Evolutionary conservation across 1,140 invertebrate species (phyloP), one percentile per base, ranked within the genome.

Genomic region (Temnothorax curvispinosus): DNA sequence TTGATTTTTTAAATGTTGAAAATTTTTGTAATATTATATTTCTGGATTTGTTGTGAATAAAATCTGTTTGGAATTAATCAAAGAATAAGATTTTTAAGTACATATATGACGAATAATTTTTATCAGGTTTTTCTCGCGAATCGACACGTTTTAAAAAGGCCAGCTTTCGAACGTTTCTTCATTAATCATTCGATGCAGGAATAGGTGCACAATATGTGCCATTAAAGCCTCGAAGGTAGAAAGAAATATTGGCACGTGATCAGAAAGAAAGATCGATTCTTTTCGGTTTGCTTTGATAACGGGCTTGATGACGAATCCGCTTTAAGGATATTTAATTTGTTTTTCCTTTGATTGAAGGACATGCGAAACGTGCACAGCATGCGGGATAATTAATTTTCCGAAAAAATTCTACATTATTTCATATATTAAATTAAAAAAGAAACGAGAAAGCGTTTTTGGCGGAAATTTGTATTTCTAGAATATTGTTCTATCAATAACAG

Each of bases 131-230:
- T 44, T 56, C 5, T 82, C 4, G 15, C 11, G 27, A 2, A 32
- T 44, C 32, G 44, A 76, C 58, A 18, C 13, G 44, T 50, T 65
- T 13, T 32, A n/a, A 11, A n/a, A 11, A 35, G 18, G 27, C 9
- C 9, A 35, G 27, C 3, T 50, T 78, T 47, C 27, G 8, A 15
- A 76, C 13, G 9, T 71, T 65, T 13, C 38, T 71, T 82, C 38
- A 58, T 72, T 72, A 82, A 82, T 7, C 35, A 58, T 82, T 82
- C 27, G 11, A 56, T 58, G 11, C 38, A 47, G 67, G 47, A 69
- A 56, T 56, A 71, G 15, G 21, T n/a, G 27, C 35, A 54, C 47
- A 41, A 58, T 71, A 72, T 58, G 38, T 41, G n/a, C 13, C 15
- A 81, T 67, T 54, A 58, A n/a, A 64, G 38, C 1, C 1, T 41